Evolutionary conservation across 1,140 invertebrate species (phyloP).

Genomic region (Maniola jurtina): DNA sequence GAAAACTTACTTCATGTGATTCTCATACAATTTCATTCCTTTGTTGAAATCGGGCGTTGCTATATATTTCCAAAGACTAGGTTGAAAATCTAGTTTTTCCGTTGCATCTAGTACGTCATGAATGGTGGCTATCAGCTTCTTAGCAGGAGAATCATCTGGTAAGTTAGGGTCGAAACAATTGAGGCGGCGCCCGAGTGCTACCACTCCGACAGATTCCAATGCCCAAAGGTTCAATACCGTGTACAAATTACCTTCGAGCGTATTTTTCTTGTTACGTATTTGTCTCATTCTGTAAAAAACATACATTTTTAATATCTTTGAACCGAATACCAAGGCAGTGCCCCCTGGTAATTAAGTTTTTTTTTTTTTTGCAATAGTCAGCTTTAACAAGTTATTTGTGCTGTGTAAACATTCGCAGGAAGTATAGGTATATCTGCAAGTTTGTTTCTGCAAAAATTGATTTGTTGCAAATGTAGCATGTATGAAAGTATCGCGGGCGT

Average conservation of each 20-base stretch:
- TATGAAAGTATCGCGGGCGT: no score
- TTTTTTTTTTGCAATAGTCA: no score
- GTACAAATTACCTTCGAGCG: constrained; percentile 80
- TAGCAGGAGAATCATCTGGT: constrained; percentile 76
- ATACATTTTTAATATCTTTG: neutral
- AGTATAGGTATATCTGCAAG: no score
- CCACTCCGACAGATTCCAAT: constrained; percentile 83
- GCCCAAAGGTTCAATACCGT: constrained; percentile 84
- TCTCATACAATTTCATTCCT: constrained; percentile 69
- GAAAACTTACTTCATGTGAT: constrained; percentile 37
- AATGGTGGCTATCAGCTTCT: constrained; percentile 80
- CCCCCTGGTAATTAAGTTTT: no score
- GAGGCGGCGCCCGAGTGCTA: constrained; percentile 84
- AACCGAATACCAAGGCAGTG: no score
- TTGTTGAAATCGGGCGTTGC: constrained; percentile 79
- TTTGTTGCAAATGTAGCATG: no score
- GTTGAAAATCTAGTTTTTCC: constrained; percentile 81
- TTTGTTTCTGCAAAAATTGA: no score
- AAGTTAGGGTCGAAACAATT: constrained; percentile 80
- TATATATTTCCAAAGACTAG: constrained; percentile 82
- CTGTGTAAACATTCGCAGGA: no score
- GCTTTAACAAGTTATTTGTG: no score
- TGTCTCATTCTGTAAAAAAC: constrained; percentile 64
- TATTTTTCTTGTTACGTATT: constrained; percentile 74
- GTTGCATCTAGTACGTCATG: constrained; percentile 80